Conservation (phyloP, 2,113 vertebrate species). For the Prunella himalayana region DNA sequence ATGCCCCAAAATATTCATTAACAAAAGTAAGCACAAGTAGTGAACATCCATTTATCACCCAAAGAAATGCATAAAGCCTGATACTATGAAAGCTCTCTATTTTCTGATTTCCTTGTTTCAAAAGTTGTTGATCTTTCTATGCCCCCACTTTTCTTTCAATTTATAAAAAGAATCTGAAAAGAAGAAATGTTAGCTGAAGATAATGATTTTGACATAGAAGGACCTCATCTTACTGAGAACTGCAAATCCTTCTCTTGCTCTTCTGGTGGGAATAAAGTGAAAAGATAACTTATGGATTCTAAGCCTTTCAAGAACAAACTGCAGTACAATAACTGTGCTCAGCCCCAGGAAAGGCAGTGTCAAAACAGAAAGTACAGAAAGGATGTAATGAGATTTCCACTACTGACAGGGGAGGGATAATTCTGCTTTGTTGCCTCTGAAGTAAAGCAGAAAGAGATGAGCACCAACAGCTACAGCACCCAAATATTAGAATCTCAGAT, state of each 20-base stretch:
- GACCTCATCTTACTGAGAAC: slow-evolving; percentile 30
- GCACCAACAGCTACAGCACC: not conserved
- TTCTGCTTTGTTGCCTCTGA: not conserved
- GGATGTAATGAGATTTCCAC: not conserved
- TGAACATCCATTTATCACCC: slow-evolving; percentile 27
- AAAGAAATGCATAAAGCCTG: slow-evolving; percentile 7
- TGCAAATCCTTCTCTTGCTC: slow-evolving; percentile 15
- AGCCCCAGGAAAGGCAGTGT: not conserved
- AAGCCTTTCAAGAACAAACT: slow-evolving; percentile 30
- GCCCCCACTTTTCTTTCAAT: slow-evolving; percentile 55
- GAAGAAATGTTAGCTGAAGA: slow-evolving; percentile 56
- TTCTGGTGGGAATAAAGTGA: slow-evolving; percentile 39
- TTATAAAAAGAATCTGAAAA: slow-evolving; percentile 44
- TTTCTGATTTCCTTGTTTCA: slow-evolving; percentile 41
- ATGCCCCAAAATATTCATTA: slow-evolving; percentile 19
- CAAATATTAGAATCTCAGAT: not conserved
- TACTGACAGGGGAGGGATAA: not conserved
- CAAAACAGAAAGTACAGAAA: not conserved
- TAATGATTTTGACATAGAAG: slow-evolving; percentile 64
- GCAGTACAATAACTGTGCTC: not conserved
- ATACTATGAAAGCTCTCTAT: slow-evolving; percentile 1
- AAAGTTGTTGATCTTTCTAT: slow-evolving; percentile 60
- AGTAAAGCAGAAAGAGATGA: not conserved
- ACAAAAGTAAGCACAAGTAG: slow-evolving; percentile 28
- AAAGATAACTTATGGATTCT: slow-evolving; percentile 34